Percentiles rank a stretch among this genome's conserved stretches.
These are phyloP conservation scores for Menidia menidia DNA, from an alignment of 2,797 vertebrate genomes.

Conservation along the genomic window DNA sequence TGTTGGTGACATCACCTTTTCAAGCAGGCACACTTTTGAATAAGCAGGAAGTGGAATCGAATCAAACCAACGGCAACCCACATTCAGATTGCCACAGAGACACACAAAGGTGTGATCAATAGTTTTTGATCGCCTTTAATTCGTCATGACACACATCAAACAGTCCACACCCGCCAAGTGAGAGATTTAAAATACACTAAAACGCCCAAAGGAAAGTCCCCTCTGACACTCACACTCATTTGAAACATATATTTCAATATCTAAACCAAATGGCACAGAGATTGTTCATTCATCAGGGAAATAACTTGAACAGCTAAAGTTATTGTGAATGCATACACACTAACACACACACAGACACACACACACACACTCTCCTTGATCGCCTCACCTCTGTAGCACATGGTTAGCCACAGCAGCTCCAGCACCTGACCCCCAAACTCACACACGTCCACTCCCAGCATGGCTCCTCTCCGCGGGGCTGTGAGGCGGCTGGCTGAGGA, in stretches of 20 bases:
- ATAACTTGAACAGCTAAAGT: constrained; percentile 39
- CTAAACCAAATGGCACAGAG: constrained; percentile 2
- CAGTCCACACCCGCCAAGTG: constrained; percentile 65
- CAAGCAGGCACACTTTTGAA: constrained; percentile 20
- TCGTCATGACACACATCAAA: constrained; percentile 74
- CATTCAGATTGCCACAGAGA: constrained; percentile 16
- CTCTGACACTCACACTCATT: constrained; percentile 24
- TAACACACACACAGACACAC: neutral
- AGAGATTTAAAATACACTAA: constrained; percentile 47
- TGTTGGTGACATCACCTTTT: constrained; percentile 41
- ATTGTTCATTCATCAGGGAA: neutral
- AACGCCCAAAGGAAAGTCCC: constrained; percentile 15
- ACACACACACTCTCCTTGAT: constrained; percentile 18
- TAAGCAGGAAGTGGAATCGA: constrained; percentile 50
- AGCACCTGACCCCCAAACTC: constrained; percentile 90
- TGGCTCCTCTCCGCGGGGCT: constrained; percentile 74
- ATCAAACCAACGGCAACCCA: constrained; percentile 34
- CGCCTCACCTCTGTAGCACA: constrained; percentile 93
- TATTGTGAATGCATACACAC: constrained; percentile 6
- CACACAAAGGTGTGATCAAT: constrained; percentile 64
- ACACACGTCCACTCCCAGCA: constrained; percentile 93
- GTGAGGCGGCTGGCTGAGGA: constrained; percentile 45
- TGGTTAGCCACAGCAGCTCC: constrained; percentile 91
- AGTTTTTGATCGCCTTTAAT: constrained; percentile 74
- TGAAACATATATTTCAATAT: neutral